Base-by-base conservation (phyloP, 2,888 invertebrate species). In the Oxyteleia sp. region DNA sequence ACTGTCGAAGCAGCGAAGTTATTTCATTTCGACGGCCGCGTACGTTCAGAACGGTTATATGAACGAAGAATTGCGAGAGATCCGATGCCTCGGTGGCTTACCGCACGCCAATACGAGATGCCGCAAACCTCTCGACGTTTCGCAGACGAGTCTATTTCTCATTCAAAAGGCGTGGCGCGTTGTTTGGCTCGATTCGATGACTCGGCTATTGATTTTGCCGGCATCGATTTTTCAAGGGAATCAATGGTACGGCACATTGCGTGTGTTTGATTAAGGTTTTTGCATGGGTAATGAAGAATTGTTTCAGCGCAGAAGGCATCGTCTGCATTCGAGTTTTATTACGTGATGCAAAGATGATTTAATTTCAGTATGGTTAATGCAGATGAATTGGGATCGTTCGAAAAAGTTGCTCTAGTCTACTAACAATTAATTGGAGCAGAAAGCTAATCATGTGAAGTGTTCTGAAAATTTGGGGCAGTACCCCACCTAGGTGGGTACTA, bases 81-180 rank as follows among this genome's bases (percentile, higher is more conserved):
- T 61, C 63, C 38, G 63, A 13, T 69, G 29, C 69, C 64, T 45
- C 69, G 45, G 51, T 74, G 68, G 81, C 68, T 74, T 57, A 82
- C 69, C 75, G 57, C 55, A 23, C 49, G 41, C 61, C 57, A 47
- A 66, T 72, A 63, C 74, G 61, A 66, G 41, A 78, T 47, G 38
- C 66, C 63, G 26, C 47, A 35, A 38, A 49, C 57, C 59, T 20
- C 55, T 57, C 57, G 63, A 74, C 69, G 47, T 68, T 78, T 55
- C 74, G 32, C 64, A 68, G 78, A 78, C 78, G 49, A 78, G 78
- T 78, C 82, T 83, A 78, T 78, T 81, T 83, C 74, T 78, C 78
- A 83, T 83, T 78, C 74, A 78, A 78, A 71, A 82, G 72, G 76
- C 76, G 75, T 71, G 71, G 71, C 41, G 69, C 74, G 83, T 64